A percentile compares a stretch with the other conserved stretches of the same genome.
phyloP scores from a whole-genome alignment of 37 sponge, comb jelly and placozoan genomes.

The Spongilla lacustris region DNA sequence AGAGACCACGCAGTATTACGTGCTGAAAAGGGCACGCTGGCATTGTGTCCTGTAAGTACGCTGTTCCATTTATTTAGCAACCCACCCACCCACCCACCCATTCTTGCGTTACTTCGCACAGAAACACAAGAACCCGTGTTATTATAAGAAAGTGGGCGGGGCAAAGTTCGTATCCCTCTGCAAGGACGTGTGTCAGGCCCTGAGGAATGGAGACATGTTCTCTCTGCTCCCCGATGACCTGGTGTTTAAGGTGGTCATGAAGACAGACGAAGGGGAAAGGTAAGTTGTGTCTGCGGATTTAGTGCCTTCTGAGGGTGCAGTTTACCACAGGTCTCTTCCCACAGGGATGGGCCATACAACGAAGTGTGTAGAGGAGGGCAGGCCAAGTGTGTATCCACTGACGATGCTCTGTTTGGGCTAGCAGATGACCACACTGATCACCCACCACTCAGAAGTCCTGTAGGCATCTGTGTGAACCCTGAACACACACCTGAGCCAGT shows the following conservation, averaged over 20 bases:
- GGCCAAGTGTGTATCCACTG: not conserved
- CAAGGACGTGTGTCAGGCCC: constrained; percentile 56
- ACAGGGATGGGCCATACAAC: not conserved
- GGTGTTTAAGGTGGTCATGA: constrained; percentile 28
- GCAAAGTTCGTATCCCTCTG: constrained; percentile 10
- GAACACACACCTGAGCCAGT: too few species aligned
- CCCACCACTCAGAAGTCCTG: not conserved
- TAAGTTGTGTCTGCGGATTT: not conserved
- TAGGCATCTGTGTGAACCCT: too few species aligned
- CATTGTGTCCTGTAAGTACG: constrained; percentile 58
- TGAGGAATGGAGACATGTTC: constrained; percentile 66
- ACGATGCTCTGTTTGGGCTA: not conserved
- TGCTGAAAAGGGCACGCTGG: constrained; percentile 36
- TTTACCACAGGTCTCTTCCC: not conserved
- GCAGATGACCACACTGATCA: not conserved
- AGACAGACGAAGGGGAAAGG: not conserved
- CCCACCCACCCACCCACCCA: not conserved
- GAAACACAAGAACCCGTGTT: constrained; percentile 87
- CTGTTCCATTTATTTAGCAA: not conserved
- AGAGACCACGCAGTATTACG: constrained; percentile 70
- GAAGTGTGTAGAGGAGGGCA: not conserved
- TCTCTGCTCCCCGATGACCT: constrained; percentile 61
- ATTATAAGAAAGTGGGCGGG: constrained; percentile 35
- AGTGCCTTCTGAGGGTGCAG: too few species aligned
- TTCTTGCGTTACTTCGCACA: constrained; percentile 12